Conservation (phyloP, 2,888 invertebrate species). For the Peribatodes rhomboidaria region DNA sequence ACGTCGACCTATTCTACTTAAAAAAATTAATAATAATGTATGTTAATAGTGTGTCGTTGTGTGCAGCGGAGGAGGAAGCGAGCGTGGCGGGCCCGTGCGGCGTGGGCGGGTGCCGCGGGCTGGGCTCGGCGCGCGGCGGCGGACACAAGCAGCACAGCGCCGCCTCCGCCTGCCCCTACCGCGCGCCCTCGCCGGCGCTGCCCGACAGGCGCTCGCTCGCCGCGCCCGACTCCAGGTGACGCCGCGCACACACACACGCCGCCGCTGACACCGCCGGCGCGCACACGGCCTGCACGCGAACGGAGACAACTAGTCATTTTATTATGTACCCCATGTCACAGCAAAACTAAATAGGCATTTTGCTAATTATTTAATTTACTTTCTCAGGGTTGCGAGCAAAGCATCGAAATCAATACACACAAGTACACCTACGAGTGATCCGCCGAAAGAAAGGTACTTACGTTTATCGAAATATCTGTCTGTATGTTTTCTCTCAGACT, state of each 20-base stretch:
- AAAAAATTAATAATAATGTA: too few relatives aligned
- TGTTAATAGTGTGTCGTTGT: neutral
- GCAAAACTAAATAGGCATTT: neutral
- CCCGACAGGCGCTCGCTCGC: conserved; percentile 47
- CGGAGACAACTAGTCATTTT: too few relatives aligned
- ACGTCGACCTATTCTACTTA: too few relatives aligned
- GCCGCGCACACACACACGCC: too few relatives aligned
- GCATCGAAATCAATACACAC: conserved; percentile 24
- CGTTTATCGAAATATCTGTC: too few relatives aligned
- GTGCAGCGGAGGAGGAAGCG: conserved; percentile 88
- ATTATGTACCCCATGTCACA: too few relatives aligned
- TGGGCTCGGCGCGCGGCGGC: conserved; percentile 94
- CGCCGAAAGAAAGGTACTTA: conserved; percentile 30
- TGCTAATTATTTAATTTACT: neutral
- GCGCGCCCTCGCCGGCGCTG: conserved; percentile 52
- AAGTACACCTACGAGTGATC: conserved; percentile 24
- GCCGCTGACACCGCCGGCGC: too few relatives aligned
- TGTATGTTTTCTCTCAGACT: neutral
- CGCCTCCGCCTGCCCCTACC: conserved; percentile 92
- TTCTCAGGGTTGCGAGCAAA: conserved; percentile 18
- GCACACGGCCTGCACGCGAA: too few relatives aligned
- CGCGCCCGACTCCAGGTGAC: conserved; percentile 83
- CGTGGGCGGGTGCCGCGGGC: conserved; percentile 94
- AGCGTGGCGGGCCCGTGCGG: conserved; percentile 90
- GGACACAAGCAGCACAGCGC: conserved; percentile 91